These are phyloP conservation scores for Platycercus adscitus DNA, from an alignment of 2,113 vertebrate genomes.

Conservation along the genomic window DNA sequence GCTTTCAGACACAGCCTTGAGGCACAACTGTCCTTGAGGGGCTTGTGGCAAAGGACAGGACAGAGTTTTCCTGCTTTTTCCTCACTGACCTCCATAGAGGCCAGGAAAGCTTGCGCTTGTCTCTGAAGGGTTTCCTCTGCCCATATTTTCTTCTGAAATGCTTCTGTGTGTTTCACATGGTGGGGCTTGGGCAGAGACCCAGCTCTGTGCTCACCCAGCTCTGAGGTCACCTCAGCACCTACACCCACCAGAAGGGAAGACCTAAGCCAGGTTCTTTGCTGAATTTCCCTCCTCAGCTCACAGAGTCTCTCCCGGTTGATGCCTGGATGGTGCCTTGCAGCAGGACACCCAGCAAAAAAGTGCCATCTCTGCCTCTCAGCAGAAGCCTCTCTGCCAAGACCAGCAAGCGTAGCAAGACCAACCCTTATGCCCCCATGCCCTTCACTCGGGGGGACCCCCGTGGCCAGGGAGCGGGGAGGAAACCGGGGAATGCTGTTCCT, in stretches of 20 bases:
- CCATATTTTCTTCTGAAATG: background rate
- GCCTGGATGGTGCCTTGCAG: background rate
- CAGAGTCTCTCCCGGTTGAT: rapidly evolving
- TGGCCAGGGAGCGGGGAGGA: background rate
- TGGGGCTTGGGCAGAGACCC: background rate
- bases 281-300: background rate
- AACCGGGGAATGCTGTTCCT: background rate
- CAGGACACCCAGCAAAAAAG: background rate
- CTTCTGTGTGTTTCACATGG: background rate
- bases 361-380: background rate
- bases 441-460: background rate
- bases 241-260: background rate
- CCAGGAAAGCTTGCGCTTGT: background rate
- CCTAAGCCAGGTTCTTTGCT: background rate
- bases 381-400: background rate
- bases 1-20: background rate
- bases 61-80: background rate
- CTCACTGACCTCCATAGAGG: background rate
- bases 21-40: background rate
- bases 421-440: rapidly evolving
- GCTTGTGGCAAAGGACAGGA: background rate
- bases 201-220: background rate
- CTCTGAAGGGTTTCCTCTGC: background rate
- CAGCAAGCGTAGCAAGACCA: rapidly evolving
- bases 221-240: background rate